Conservation (phyloP, 2,888 invertebrate species). For the Odontocerum albicorne region DNA sequence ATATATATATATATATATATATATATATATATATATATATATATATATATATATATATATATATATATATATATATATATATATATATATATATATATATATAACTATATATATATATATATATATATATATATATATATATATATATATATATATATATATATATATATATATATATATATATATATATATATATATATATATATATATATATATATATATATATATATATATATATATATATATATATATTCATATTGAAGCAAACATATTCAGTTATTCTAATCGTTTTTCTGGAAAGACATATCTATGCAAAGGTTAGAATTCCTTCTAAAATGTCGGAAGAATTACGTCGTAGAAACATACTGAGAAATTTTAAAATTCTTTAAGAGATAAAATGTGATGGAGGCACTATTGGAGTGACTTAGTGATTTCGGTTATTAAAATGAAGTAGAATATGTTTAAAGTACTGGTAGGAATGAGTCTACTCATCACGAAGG, state of each 20-base stretch:
- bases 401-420: too few relatives aligned
- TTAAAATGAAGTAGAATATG: too few relatives aligned
- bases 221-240: constrained; percentile 17
- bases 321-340: too few relatives aligned
- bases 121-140: constrained; percentile 14
- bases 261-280: not conserved
- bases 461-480: too few relatives aligned
- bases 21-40: not conserved
- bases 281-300: not conserved
- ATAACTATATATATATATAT: constrained; percentile 11
- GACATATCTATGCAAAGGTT: too few relatives aligned
- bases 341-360: too few relatives aligned
- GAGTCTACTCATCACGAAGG: too few relatives aligned
- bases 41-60: not conserved
- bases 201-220: constrained; percentile 17
- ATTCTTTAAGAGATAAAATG: too few relatives aligned
- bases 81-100: constrained; percentile 14
- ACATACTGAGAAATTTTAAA: too few relatives aligned
- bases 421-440: too few relatives aligned
- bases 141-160: constrained; percentile 6
- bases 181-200: constrained; percentile 5
- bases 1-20: not conserved
- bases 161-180: constrained; percentile 6
- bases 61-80: not conserved
- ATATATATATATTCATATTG: constrained; percentile 4